These are phyloP conservation scores for Cryptoblepharus egeriae DNA, from an alignment of 2,797 vertebrate species.

Conservation along the genomic window DNA sequence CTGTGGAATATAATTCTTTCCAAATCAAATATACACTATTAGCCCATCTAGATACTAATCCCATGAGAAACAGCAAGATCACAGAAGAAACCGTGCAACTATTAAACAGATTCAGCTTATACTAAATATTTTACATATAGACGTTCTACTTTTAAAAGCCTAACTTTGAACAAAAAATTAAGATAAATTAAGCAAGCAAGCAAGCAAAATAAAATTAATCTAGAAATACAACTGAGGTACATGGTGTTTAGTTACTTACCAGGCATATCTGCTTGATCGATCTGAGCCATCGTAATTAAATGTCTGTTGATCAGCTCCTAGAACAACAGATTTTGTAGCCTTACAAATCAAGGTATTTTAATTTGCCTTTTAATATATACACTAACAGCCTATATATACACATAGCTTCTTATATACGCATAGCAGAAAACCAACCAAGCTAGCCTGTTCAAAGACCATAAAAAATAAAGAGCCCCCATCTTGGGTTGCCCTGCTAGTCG, in stretches of 20 bases:
- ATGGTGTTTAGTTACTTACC: conserved; percentile 78
- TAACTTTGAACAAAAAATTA: background rate
- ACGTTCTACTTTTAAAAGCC: background rate
- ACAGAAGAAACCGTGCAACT: background rate
- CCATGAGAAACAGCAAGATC: background rate
- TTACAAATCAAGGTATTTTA: background rate
- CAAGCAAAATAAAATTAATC: background rate
- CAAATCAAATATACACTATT: background rate
- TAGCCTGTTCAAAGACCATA: background rate
- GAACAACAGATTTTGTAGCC: conserved; percentile 51
- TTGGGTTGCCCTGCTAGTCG: too few relatives aligned
- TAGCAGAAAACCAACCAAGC: background rate
- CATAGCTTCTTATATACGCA: background rate
- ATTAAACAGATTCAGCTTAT: background rate
- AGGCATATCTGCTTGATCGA: conserved; percentile 97
- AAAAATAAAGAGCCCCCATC: too few relatives aligned
- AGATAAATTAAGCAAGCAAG: background rate
- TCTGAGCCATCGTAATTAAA: conserved; percentile 98
- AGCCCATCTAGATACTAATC: background rate
- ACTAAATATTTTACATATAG: background rate
- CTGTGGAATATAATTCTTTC: too few relatives aligned
- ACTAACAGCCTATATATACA: too few relatives aligned
- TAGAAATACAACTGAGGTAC: conserved; percentile 14
- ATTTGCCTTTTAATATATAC: background rate
- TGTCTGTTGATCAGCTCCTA: conserved; percentile 99